Conservation (phyloP, 1,140 invertebrate genomes). For the Cotesia vestalis region DNA sequence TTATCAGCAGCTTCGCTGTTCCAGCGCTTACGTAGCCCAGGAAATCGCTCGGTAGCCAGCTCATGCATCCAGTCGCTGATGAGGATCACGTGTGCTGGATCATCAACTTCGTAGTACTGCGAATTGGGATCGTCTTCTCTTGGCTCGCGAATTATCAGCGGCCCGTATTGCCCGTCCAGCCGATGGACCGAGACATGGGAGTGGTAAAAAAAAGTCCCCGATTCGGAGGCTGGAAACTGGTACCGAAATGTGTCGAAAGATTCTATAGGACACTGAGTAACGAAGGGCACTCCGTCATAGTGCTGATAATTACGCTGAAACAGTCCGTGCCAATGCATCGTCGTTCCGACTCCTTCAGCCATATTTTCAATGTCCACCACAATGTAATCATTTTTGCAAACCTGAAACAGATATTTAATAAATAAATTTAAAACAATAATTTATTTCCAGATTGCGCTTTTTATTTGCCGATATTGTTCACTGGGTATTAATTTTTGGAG, state of each 20-base stretch:
- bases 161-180: conserved; percentile 47
- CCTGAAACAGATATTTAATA: conserved; percentile 45
- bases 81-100: conserved; percentile 73
- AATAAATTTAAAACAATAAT: neutral
- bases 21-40: conserved; percentile 77
- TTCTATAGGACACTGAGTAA: conserved; percentile 70
- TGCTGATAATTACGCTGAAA: conserved; percentile 51
- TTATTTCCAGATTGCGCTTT: neutral
- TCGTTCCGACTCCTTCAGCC: conserved; percentile 30
- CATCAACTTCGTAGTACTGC: conserved; percentile 53
- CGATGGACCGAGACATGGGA: conserved; percentile 55
- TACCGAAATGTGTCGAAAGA: conserved; percentile 55
- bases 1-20: conserved; percentile 83
- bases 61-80: conserved; percentile 81
- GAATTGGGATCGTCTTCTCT: conserved; percentile 22
- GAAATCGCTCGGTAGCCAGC: conserved; percentile 75
- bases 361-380: conserved; percentile 65
- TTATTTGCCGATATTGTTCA: neutral
- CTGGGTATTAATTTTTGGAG: neutral
- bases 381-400: conserved; percentile 66
- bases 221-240: conserved; percentile 44
- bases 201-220: conserved; percentile 69
- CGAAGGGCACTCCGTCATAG: conserved; percentile 69
- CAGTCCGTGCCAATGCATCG: conserved; percentile 55
- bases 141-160: conserved; percentile 41